Evolutionary conservation across 1,140 invertebrate genomes (phyloP).

Genomic region (Aphidius gifuensis): DNA sequence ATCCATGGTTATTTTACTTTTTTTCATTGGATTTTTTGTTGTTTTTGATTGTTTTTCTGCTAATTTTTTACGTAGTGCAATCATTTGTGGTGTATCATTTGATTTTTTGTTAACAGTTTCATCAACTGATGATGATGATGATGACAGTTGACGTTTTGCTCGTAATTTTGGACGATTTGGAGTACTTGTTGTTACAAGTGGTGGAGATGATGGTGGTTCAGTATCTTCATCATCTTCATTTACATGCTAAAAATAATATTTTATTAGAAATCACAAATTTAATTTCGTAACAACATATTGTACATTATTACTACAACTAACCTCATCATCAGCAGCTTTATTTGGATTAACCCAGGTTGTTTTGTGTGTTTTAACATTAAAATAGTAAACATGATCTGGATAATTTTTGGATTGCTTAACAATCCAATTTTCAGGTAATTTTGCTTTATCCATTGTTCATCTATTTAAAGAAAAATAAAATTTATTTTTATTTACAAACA

Average conservation of each 20-base stretch:
- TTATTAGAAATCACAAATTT: too few relatives aligned
- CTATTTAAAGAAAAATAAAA: background rate
- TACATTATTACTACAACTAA: conserved; percentile 13
- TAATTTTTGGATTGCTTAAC: conserved; percentile 34
- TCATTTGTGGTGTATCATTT: conserved; percentile 36
- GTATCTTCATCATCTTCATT: background rate
- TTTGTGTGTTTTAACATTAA: conserved; percentile 40
- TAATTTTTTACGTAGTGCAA: conserved; percentile 29
- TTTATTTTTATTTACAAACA: background rate
- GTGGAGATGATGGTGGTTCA: background rate
- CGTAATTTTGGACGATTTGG: conserved; percentile 5
- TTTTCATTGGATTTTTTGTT: conserved; percentile 23
- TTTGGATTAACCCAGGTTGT: conserved; percentile 34
- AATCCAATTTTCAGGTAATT: conserved; percentile 38
- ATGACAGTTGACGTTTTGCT: conserved; percentile 4
- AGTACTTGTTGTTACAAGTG: conserved; percentile 17
- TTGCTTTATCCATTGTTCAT: conserved; percentile 2
- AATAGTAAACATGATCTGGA: conserved; percentile 42
- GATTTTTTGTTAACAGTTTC: background rate
- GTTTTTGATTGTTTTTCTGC: conserved; percentile 20
- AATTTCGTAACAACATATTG: too few relatives aligned
- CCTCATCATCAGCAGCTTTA: conserved; percentile 16
- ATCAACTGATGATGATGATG: background rate
- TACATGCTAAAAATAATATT: too few relatives aligned
- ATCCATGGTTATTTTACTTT: background rate